A percentile compares a stretch with the other conserved stretches of the same genome.
Conservation (phyloP, 2,888 invertebrate genomes). For the Brenthis daphne region DNA sequence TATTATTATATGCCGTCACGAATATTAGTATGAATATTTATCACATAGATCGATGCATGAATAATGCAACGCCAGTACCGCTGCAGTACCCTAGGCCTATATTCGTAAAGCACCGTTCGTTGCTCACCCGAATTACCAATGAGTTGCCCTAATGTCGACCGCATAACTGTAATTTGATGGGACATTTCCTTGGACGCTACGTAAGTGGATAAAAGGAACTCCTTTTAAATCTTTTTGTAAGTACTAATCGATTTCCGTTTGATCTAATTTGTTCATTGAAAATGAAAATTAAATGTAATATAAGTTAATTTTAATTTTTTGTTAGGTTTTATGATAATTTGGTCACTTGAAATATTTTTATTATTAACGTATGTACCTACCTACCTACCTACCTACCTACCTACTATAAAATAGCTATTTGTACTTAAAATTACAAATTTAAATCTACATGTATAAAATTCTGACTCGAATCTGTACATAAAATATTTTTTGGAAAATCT, state of each 20-base stretch:
- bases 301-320: too few species aligned
- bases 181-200: constrained; percentile 30
- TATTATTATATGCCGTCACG: constrained; percentile 36
- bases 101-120: constrained; percentile 46
- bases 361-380: too few species aligned
- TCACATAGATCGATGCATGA: constrained; percentile 35
- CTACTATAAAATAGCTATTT: too few species aligned
- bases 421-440: too few species aligned
- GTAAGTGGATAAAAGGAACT: constrained; percentile 32
- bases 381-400: too few species aligned
- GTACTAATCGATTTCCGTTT: constrained; percentile 13
- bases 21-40: constrained; percentile 40
- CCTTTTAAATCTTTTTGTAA: constrained; percentile 30
- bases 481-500: too few species aligned
- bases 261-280: not conserved
- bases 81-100: constrained; percentile 33
- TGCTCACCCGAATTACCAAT: constrained; percentile 43
- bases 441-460: too few species aligned
- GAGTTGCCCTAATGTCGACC: constrained; percentile 35
- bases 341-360: too few species aligned
- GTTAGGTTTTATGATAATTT: too few species aligned
- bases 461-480: too few species aligned
- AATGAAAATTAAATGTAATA: too few species aligned
- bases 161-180: constrained; percentile 36
- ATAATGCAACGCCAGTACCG: constrained; percentile 32